A percentile compares a stretch with the other conserved stretches of the same genome.
Evolutionary conservation across 2,797 vertebrate species (phyloP).

Genomic region (Siniperca obscura): DNA sequence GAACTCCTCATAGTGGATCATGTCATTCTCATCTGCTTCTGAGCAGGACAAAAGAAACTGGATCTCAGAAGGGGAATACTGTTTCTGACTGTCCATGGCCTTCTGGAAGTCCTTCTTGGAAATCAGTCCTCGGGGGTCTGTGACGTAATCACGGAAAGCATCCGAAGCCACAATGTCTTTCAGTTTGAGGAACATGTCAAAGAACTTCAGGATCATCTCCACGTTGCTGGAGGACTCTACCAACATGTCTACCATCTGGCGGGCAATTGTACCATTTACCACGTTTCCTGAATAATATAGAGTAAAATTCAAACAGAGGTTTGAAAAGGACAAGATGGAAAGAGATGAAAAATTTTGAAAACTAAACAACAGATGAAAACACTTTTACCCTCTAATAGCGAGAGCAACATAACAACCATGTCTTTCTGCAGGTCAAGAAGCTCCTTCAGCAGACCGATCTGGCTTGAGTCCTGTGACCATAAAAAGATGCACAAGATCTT

Average conservation of each 20-base stretch:
- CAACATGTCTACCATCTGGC: constrained; percentile 99
- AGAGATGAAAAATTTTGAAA: background rate
- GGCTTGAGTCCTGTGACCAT: constrained; percentile 91
- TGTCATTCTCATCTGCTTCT: constrained; percentile 97
- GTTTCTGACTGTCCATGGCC: constrained; percentile 98
- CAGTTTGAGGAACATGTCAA: constrained; percentile 98
- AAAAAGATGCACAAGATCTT: constrained; percentile 57
- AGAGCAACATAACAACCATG: constrained; percentile 98
- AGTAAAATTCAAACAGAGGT: constrained; percentile 9
- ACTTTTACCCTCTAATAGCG: constrained; percentile 91
- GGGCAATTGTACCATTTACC: constrained; percentile 96
- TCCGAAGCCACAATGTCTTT: constrained; percentile 96
- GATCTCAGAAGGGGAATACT: constrained; percentile 92
- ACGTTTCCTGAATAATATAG: constrained; percentile 88
- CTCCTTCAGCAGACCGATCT: constrained; percentile 95
- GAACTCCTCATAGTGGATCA: constrained; percentile 96
- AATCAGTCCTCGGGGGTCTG: constrained; percentile 94
- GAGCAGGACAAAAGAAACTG: constrained; percentile 97
- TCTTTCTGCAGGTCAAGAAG: constrained; percentile 97
- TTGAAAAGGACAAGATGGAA: constrained; percentile 12
- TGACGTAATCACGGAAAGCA: constrained; percentile 94
- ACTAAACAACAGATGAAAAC: background rate
- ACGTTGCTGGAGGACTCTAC: constrained; percentile 98
- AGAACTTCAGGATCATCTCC: constrained; percentile 99
- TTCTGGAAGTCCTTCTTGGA: constrained; percentile 99